These are phyloP conservation scores for Drosophila grimshawi DNA, from an alignment of 1,140 invertebrate species.

Conservation along the genomic window DNA sequence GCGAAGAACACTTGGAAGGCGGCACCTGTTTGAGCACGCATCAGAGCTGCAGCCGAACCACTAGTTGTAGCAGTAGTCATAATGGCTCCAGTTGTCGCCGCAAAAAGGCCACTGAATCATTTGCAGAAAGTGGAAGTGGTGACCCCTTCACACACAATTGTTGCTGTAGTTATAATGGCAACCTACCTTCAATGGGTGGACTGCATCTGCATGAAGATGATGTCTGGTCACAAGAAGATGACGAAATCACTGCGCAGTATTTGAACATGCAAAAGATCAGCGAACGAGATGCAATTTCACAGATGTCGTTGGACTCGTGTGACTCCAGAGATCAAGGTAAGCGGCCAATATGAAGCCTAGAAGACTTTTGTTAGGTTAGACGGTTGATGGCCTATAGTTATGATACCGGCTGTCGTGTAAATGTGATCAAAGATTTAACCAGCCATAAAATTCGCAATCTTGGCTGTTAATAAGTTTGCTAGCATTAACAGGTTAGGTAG, in stretches of 20 bases:
- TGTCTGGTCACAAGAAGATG: constrained; percentile 97
- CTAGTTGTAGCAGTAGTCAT: constrained; percentile 73
- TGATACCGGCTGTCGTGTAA: no score
- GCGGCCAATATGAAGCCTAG: constrained; percentile 19
- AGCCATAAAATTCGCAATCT: no score
- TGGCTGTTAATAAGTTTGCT: no score
- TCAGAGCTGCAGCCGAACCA: constrained; percentile 66
- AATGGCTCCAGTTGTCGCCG: constrained; percentile 66
- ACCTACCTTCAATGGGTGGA: constrained; percentile 56
- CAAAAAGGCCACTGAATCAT: constrained; percentile 43
- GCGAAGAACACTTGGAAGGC: constrained; percentile 90
- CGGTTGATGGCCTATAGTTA: no score
- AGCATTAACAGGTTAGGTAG: no score
- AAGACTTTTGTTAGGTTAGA: not conserved
- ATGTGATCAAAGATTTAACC: no score
- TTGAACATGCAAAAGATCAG: constrained; percentile 87
- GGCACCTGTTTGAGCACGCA: constrained; percentile 66
- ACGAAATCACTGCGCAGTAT: constrained; percentile 90
- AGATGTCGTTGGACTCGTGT: constrained; percentile 95
- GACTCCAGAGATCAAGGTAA: constrained; percentile 92
- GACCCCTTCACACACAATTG: constrained; percentile 26
- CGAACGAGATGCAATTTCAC: constrained; percentile 94
- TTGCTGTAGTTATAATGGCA: constrained; percentile 18
- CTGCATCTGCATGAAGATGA: constrained; percentile 78
- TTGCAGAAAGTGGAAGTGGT: constrained; percentile 39